Conservation (phyloP, 2,888 invertebrate species). For the Pollenia amentaria region DNA sequence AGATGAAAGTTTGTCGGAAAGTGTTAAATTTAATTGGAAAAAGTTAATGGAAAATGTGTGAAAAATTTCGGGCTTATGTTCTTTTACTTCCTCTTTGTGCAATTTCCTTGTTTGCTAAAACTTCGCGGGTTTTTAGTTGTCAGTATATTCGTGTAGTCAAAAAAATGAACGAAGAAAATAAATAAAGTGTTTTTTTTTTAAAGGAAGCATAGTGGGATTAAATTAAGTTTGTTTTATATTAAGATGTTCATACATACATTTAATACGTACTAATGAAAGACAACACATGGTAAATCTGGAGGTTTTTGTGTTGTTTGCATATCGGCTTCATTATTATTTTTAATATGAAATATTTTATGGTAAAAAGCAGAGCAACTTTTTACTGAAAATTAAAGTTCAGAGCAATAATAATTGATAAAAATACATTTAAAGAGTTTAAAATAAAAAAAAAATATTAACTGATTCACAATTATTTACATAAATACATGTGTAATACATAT, state of each 20-base stretch:
- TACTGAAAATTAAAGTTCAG: no score
- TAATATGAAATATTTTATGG: slow-evolving; percentile 82
- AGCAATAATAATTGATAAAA: no score
- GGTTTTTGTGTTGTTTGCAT: slow-evolving; percentile 75
- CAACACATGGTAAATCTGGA: slow-evolving; percentile 82
- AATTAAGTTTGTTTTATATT: no score
- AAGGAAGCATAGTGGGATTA: no score
- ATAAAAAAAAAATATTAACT: no score
- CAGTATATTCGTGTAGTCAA: not conserved
- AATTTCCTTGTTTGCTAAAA: no score
- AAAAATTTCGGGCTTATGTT: not conserved
- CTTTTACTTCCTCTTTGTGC: not conserved
- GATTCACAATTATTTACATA: no score
- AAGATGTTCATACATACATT: slow-evolving; percentile 83
- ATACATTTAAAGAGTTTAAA: no score
- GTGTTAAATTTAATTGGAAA: not conserved
- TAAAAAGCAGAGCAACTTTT: slow-evolving; percentile 75
- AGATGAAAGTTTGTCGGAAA: not conserved
- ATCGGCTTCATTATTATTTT: slow-evolving; percentile 27
- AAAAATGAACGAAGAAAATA: not conserved
- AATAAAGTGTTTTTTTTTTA: no score
- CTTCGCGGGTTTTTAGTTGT: not conserved
- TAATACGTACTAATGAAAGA: slow-evolving; percentile 82
- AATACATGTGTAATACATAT: no score
- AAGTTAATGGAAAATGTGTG: not conserved